phyloP scores from a whole-genome alignment of 1,140 invertebrate genomes.

The Holotrichia oblita region DNA sequence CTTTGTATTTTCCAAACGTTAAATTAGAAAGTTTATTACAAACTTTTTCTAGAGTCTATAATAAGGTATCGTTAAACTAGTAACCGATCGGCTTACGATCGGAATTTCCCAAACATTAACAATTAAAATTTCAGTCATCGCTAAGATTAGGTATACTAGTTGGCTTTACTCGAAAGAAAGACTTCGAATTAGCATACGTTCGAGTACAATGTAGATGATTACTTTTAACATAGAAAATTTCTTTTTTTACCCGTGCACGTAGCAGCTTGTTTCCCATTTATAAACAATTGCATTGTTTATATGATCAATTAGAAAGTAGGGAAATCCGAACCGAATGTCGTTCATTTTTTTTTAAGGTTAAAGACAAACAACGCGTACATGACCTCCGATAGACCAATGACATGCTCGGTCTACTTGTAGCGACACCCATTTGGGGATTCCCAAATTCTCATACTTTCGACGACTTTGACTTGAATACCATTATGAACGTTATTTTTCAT shows the following conservation, averaged over 20 bases:
- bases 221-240: background rate
- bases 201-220: background rate
- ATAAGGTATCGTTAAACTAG: background rate
- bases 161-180: background rate
- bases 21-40: conserved; percentile 29
- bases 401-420: no score
- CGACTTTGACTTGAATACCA: no score
- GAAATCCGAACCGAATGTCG: background rate
- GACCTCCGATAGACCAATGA: no score
- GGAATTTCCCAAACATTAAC: conserved; percentile 27
- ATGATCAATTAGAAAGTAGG: conserved; percentile 7
- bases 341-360: background rate
- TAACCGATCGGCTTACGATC: background rate
- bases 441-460: no score
- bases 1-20: conserved; percentile 12
- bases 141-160: background rate
- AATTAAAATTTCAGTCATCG: background rate
- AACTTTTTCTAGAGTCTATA: background rate
- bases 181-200: background rate
- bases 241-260: background rate
- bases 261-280: background rate
- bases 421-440: no score
- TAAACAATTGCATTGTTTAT: background rate
- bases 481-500: no score
- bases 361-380: no score